Base-by-base conservation (phyloP, 2,888 invertebrate species). In the Clistopyga incitator region DNA sequence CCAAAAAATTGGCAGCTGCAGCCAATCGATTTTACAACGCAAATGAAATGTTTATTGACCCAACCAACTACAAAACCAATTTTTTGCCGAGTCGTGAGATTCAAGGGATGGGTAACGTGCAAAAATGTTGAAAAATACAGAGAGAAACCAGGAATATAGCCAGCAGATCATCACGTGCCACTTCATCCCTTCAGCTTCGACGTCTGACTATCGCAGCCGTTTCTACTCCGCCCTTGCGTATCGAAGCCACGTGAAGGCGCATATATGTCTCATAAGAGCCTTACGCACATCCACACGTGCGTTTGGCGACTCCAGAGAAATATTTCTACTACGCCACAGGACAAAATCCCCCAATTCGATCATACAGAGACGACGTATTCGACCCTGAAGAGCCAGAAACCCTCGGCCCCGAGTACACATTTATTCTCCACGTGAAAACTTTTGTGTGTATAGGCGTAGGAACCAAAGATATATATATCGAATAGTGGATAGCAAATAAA, bases 91-190 rank as follows among this genome's bases (percentile, higher is more conserved):
- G 54, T 29, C 25, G 42, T 38, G 38, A 42, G 71, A n/a, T 23
- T 71, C 20, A 6, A 18, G 20, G 70, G 54, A 20, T 13, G 52
- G 23, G 54, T 54, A 6, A 18, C 18, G 29, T 29, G 42, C 42
- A 42, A 4, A 42, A 42, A 34, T 70, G 71, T 47, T 72, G 71
- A 70, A 71, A 67, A 70, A 56, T 78, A 78, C 68, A 56, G 71
- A 38, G n/a, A n/a, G n/a, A n/a, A n/a, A n/a, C n/a, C n/a, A n/a
- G 20, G 54, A 38, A 54, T 52, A 70, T 34, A 38, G 15, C 52
- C 71, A 20, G 15, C 42, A 42, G 20, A 38, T 45, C 72, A 25
- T 78, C 78, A 78, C 78, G 71, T 70, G 78, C 78, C 78, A 78
- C 78, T 78, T 47, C 78, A 72, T 71, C 56, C 72, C 71, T 38